Evolutionary conservation across 1,140 invertebrate genomes (phyloP).

Genomic region (Acromyrmex heyeri): DNA sequence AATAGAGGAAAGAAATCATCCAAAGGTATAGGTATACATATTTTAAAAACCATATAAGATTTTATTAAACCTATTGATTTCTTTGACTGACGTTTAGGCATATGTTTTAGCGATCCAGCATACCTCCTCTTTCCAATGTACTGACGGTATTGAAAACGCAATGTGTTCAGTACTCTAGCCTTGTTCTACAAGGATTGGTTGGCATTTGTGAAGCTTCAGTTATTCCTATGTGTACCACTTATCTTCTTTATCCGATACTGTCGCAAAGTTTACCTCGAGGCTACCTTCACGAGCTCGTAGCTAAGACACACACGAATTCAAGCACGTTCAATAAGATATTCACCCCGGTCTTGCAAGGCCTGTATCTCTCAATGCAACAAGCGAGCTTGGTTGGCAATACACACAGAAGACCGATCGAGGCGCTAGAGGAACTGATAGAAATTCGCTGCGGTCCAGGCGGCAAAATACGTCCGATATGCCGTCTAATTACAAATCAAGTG

Average conservation of each 20-base stretch:
- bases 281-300: conserved; percentile 90
- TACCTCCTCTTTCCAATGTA: conserved; percentile 88
- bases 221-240: conserved; percentile 41
- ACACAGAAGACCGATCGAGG: conserved; percentile 90
- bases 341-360: conserved; percentile 90
- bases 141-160: conserved; percentile 88
- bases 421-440: conserved; percentile 90
- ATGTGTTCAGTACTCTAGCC: conserved; percentile 88
- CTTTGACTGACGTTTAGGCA: neutral
- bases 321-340: conserved; percentile 90
- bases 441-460: conserved; percentile 88
- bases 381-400: conserved; percentile 91
- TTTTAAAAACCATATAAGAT: neutral
- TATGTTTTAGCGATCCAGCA: conserved; percentile 86
- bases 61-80: neutral
- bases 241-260: conserved; percentile 88
- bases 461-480: conserved; percentile 91
- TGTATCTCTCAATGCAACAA: conserved; percentile 90
- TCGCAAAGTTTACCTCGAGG: conserved; percentile 89
- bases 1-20: conserved; percentile 90
- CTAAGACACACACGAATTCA: conserved; percentile 87
- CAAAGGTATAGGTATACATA: conserved; percentile 87
- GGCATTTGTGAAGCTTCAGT: conserved; percentile 83
- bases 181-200: conserved; percentile 88
- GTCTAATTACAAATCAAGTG: conserved; percentile 90